phyloP scores from a whole-genome alignment of 2,888 invertebrate species.

The Stratiomys singularior region DNA sequence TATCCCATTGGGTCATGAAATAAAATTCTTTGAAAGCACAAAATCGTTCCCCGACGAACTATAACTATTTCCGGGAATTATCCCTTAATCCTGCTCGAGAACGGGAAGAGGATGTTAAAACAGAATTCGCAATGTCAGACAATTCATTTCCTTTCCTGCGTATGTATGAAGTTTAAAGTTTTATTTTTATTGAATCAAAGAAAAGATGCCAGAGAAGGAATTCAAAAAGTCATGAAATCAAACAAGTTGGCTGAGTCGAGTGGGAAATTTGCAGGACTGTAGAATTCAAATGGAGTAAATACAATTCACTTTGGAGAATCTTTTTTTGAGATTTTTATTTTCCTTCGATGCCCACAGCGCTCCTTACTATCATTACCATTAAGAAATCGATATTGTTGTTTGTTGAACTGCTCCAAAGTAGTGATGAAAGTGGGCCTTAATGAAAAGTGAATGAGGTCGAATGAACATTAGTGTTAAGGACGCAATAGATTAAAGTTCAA shows the following conservation, averaged over 20 bases:
- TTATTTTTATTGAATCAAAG: conserved; percentile 32
- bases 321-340: not conserved
- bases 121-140: not conserved
- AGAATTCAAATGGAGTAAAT: not conserved
- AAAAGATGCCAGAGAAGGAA: not conserved
- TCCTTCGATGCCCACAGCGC: not conserved
- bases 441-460: not conserved
- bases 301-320: too few species aligned
- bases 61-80: conserved; percentile 47
- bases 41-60: conserved; percentile 48
- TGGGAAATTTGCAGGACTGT: not conserved
- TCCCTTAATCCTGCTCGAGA: conserved; percentile 32
- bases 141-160: conserved; percentile 23
- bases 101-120: not conserved
- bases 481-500: too few species aligned
- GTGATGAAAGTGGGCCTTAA: not conserved
- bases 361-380: not conserved
- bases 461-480: not conserved
- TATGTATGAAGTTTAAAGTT: conserved; percentile 38
- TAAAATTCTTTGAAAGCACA: conserved; percentile 31
- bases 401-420: conserved; percentile 1
- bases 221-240: not conserved
- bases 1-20: conserved; percentile 37
- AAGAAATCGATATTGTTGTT: conserved; percentile 12
- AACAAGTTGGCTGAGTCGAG: not conserved